phyloP scores from a whole-genome alignment of 2,797 vertebrate genomes.

The Hoplostethus atlanticus region DNA sequence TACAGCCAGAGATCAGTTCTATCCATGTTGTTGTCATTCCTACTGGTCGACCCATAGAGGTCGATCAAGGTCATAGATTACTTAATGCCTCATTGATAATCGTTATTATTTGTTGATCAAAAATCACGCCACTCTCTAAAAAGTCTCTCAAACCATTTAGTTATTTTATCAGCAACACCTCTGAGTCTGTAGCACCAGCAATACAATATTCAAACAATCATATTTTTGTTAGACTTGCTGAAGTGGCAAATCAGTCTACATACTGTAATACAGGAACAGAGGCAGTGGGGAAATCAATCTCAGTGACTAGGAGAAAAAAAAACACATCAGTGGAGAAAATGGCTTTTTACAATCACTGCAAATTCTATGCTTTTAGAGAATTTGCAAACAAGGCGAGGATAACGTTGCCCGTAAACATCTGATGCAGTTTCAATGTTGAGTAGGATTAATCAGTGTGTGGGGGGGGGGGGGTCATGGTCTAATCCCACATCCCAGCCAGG shows the following conservation, averaged over 20 bases:
- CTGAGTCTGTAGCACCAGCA: neutral
- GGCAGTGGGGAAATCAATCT: constrained; percentile 59
- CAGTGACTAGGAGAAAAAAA: constrained; percentile 57
- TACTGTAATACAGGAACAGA: constrained; percentile 42
- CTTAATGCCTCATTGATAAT: neutral
- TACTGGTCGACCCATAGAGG: too few relatives aligned
- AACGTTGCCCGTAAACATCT: constrained; percentile 53
- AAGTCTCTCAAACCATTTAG: neutral
- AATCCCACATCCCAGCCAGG: too few relatives aligned
- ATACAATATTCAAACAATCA: constrained; percentile 16
- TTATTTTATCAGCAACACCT: neutral
- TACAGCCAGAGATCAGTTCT: too few relatives aligned
- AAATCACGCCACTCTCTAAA: neutral
- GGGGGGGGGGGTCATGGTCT: too few relatives aligned
- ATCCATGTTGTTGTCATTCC: too few relatives aligned
- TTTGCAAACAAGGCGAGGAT: constrained; percentile 61
- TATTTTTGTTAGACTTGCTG: constrained; percentile 46
- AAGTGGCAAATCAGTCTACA: constrained; percentile 50
- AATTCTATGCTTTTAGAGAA: constrained; percentile 64
- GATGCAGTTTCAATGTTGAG: constrained; percentile 6
- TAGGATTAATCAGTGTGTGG: constrained; percentile 6
- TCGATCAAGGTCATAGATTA: neutral
- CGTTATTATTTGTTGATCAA: constrained; percentile 16
- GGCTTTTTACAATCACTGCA: constrained; percentile 55
- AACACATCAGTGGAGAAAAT: constrained; percentile 66